Percentiles rank a stretch among this genome's conserved stretches.
Evolutionary conservation across 2,797 vertebrate genomes (phyloP).

Genomic region (Okamejei kenojei): DNA sequence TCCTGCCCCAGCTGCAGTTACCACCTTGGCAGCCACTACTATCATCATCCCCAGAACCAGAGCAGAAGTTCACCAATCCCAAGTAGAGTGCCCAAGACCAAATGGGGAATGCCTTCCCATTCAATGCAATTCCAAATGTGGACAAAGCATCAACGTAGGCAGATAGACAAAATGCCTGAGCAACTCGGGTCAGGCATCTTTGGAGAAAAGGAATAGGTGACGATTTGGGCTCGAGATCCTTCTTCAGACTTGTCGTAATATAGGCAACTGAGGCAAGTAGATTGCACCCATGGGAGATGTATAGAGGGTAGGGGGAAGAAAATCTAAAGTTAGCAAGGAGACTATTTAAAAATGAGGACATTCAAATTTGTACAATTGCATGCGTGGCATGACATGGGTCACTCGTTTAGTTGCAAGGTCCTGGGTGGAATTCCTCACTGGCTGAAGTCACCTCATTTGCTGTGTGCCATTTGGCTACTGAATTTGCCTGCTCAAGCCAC

Average conservation of each 20-base stretch:
- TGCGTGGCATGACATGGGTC: not conserved
- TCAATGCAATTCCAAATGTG: too few species aligned
- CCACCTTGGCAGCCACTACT: too few species aligned
- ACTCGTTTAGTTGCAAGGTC: not conserved
- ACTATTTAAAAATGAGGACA: not conserved
- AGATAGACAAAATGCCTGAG: too few species aligned
- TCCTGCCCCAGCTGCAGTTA: too few species aligned
- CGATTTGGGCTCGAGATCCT: too few species aligned
- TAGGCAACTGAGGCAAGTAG: not conserved
- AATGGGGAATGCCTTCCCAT: too few species aligned
- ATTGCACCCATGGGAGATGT: not conserved
- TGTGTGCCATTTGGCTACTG: not conserved
- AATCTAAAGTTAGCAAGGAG: not conserved
- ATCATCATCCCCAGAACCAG: too few species aligned
- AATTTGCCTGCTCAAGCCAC: not conserved
- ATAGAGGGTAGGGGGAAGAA: not conserved
- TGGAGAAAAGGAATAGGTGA: too few species aligned
- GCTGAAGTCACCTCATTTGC: conserved; percentile 1
- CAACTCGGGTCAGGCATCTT: too few species aligned
- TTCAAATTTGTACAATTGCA: not conserved
- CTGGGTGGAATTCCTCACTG: not conserved
- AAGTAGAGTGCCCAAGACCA: too few species aligned
- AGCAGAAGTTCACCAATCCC: too few species aligned
- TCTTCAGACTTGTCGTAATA: not conserved
- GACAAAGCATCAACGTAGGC: too few species aligned